Evolutionary conservation across 2,797 vertebrate genomes (phyloP).

Genomic region (Enteromius unitaeniatus): DNA sequence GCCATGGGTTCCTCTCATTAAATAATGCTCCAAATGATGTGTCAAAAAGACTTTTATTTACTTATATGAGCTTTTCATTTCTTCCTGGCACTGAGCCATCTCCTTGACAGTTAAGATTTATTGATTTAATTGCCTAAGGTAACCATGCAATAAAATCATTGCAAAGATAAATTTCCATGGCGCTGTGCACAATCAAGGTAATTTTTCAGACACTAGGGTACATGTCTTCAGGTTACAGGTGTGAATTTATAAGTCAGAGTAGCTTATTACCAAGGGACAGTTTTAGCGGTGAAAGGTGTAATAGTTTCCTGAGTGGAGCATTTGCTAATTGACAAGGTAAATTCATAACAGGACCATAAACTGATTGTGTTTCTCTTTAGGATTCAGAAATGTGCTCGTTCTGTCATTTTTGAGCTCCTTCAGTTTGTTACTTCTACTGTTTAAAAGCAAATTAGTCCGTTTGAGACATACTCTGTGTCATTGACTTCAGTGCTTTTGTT

Average conservation of each 20-base stretch:
- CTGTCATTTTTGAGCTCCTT: not conserved
- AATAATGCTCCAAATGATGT: constrained; percentile 87
- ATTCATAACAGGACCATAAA: constrained; percentile 17
- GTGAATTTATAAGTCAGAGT: constrained; percentile 85
- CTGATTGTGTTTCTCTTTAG: not conserved
- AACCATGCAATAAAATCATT: constrained; percentile 97
- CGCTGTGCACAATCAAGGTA: constrained; percentile 80
- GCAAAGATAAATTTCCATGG: constrained; percentile 90
- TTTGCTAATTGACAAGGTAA: constrained; percentile 54
- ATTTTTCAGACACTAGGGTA: constrained; percentile 87
- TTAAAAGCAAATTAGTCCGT: not conserved
- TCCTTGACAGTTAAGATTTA: constrained; percentile 93
- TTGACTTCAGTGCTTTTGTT: not conserved
- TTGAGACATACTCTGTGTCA: not conserved
- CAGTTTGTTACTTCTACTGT: not conserved
- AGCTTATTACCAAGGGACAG: constrained; percentile 75
- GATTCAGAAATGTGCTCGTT: not conserved
- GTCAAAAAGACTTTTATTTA: constrained; percentile 89
- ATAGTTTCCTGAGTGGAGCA: constrained; percentile 54
- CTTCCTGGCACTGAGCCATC: constrained; percentile 82
- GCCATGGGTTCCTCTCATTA: constrained; percentile 77
- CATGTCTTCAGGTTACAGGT: constrained; percentile 88
- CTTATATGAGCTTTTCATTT: constrained; percentile 86
- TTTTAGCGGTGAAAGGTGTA: constrained; percentile 58
- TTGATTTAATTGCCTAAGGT: constrained; percentile 96